Conservation (phyloP, 1,140 invertebrate genomes). For the Amyelois transitella region DNA sequence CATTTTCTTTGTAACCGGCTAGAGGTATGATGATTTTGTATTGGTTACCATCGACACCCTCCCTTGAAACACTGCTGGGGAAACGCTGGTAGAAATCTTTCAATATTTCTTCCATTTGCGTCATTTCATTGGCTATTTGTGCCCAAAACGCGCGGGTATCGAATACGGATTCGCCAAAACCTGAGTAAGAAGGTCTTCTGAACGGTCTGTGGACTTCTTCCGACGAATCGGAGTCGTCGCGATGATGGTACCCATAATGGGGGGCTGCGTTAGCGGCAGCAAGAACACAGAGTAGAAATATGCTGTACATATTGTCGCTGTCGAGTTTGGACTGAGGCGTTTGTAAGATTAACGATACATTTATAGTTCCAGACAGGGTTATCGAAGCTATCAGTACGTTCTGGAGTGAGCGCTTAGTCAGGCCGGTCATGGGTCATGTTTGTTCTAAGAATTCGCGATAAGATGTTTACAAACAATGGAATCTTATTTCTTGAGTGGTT, state of each 20-base stretch:
- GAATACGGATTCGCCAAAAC: conserved; percentile 21
- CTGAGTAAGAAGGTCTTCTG: not conserved
- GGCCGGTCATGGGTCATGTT: not conserved
- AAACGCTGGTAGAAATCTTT: conserved; percentile 22
- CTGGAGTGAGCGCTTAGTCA: conserved; percentile 20
- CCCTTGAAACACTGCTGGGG: conserved; percentile 15
- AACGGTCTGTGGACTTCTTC: not conserved
- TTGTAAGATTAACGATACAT: not conserved
- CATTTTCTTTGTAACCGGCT: conserved; percentile 29
- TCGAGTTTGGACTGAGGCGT: conserved; percentile 11
- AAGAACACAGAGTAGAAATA: conserved; percentile 19
- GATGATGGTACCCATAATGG: conserved; percentile 1
- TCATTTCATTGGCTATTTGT: conserved; percentile 21
- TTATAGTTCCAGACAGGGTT: conserved; percentile 30
- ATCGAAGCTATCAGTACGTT: conserved; percentile 56
- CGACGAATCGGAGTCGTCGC: not conserved
- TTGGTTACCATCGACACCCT: conserved; percentile 27
- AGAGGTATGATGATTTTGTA: conserved; percentile 31
- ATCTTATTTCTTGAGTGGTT: not conserved
- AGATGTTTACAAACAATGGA: not conserved
- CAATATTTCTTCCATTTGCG: conserved; percentile 23
- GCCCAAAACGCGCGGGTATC: conserved; percentile 33
- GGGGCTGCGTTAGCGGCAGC: conserved; percentile 28
- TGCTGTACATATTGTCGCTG: conserved; percentile 16
- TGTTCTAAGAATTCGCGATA: not conserved